Evolutionary conservation across 2,797 vertebrate species (phyloP).

Genomic region (Pogoniulus pusillus): DNA sequence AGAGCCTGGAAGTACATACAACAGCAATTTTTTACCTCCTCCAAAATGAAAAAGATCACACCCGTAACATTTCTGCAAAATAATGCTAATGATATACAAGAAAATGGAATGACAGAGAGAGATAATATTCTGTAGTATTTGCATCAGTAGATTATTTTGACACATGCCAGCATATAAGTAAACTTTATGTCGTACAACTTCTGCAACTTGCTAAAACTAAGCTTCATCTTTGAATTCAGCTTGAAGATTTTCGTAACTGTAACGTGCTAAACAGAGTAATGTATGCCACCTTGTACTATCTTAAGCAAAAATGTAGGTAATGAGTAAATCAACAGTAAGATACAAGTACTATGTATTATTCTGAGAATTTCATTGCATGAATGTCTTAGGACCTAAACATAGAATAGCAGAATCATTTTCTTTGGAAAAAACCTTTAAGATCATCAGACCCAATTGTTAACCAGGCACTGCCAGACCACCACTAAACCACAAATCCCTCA

Average conservation of each 20-base stretch:
- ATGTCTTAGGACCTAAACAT: background rate
- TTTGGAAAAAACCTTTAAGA: too few relatives aligned
- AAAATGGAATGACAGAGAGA: accelerated
- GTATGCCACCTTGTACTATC: background rate
- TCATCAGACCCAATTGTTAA: too few relatives aligned
- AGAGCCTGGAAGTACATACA: background rate
- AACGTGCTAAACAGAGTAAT: background rate
- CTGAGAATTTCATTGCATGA: background rate
- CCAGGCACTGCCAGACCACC: too few relatives aligned
- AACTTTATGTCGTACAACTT: background rate
- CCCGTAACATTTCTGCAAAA: background rate
- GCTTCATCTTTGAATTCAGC: background rate
- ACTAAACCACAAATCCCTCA: too few relatives aligned
- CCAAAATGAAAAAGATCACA: background rate
- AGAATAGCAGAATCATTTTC: too few relatives aligned
- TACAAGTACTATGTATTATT: background rate
- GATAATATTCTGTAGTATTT: background rate
- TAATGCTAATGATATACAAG: background rate
- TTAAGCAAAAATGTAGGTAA: background rate
- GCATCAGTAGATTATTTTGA: background rate
- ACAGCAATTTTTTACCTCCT: background rate
- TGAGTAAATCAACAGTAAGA: background rate
- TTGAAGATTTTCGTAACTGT: background rate
- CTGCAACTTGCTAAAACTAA: background rate
- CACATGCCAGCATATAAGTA: background rate